phyloP scores from a whole-genome alignment of 2,888 invertebrate genomes.

The Eurytoma californica region DNA sequence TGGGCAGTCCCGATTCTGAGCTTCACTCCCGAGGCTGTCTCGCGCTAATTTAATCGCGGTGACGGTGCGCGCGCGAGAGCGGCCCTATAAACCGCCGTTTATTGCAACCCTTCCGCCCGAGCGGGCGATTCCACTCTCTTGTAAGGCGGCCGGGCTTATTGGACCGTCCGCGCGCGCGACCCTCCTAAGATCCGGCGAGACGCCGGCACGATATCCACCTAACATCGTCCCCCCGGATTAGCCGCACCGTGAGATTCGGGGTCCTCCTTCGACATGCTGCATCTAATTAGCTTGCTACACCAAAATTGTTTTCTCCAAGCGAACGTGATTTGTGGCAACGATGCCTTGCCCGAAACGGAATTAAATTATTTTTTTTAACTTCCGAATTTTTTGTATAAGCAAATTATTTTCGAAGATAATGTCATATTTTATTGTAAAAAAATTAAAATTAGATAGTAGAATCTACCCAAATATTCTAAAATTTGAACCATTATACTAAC shows the following conservation, averaged over 20 bases:
- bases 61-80: not conserved
- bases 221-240: constrained; percentile 43
- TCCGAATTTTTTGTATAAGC: no score
- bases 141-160: constrained; percentile 47
- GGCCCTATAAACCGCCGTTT: constrained; percentile 52
- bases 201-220: not conserved
- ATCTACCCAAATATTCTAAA: no score
- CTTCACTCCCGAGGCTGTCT: not conserved
- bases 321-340: not conserved
- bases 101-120: constrained; percentile 52
- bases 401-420: no score
- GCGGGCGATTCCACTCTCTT: constrained; percentile 27
- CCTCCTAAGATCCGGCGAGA: constrained; percentile 42
- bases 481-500: no score
- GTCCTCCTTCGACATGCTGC: constrained; percentile 50
- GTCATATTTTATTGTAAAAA: not conserved
- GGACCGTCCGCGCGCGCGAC: constrained; percentile 25
- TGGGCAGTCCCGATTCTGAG: not conserved
- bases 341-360: not conserved
- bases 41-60: constrained; percentile 50
- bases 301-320: constrained; percentile 42
- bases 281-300: constrained; percentile 55
- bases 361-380: not conserved
- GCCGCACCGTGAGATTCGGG: constrained; percentile 3
- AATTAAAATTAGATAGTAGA: no score